Evolutionary conservation across 2,888 invertebrate species (phyloP), one percentile per base, ranked within the genome.

Genomic region (Oscheius sp.): DNA sequence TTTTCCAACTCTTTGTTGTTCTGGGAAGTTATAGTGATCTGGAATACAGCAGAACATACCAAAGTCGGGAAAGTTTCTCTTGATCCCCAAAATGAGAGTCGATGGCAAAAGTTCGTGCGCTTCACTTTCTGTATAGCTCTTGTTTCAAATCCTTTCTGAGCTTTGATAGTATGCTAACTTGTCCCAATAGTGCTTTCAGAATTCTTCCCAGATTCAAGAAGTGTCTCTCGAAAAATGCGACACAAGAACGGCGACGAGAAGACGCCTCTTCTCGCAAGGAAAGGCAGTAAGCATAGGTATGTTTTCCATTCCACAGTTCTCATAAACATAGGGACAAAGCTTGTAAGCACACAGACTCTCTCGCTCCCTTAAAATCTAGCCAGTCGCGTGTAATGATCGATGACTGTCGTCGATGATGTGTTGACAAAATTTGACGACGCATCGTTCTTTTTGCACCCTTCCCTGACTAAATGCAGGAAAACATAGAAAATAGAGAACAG

Each of bases 201-300:
- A 53, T 9, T 21, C n/a, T 53, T 21, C n/a, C n/a, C 3, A 11
- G n/a, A 53, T 57, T 57, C 7, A 58, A 35, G n/a, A 32, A 7
- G 10, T 21, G 21, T 33, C 47, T 42, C 2, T 42, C 42, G 21
- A 62, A 37, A n/a, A 5, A 65, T 65, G 65, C 9, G 48, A 32
- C 21, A 65, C 2, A 65, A 65, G 29, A 33, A 65, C 13, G 33
- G 65, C 50, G 65, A 65, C n/a, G 65, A 65, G 65, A 48, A 32
- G 51, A 65, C 65, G 21, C 65, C 65, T 21, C 65, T 65, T 5
- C 50, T 65, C 21, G 21, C 32, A 13, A 48, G 50, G 33, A 50
- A 48, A 5, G n/a, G 21, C 11, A 65, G 65, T 48, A 65, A 65
- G 32, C n/a, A 32, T 48, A 65, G 65, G 65, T 65, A 10, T 35